phyloP scores from a whole-genome alignment of 2,113 vertebrate genomes.

The Atherinomorus stipes region DNA sequence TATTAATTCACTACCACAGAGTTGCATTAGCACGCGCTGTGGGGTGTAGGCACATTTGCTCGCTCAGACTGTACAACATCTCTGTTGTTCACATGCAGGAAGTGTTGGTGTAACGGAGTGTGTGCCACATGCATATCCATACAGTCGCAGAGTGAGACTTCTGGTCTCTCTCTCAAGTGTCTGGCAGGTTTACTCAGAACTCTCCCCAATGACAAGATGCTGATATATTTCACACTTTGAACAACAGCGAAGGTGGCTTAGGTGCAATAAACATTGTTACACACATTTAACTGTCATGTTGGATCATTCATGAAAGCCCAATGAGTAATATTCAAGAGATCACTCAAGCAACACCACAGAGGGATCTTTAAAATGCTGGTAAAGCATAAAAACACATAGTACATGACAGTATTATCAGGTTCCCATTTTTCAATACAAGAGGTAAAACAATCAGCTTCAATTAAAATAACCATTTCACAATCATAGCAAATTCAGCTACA shows the following conservation, averaged over 20 bases:
- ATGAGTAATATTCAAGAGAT: too few species aligned
- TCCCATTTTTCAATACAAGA: background rate
- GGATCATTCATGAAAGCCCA: too few species aligned
- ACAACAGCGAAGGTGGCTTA: background rate
- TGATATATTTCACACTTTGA: background rate
- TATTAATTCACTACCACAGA: conserved; percentile 72
- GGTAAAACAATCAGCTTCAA: background rate
- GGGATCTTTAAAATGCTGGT: background rate
- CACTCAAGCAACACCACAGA: background rate
- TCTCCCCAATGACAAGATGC: background rate
- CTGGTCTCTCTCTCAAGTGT: background rate
- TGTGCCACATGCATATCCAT: conserved; percentile 24
- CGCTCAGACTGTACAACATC: background rate
- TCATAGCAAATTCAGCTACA: conserved; percentile 37
- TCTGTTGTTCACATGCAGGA: background rate
- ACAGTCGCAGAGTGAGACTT: conserved; percentile 13
- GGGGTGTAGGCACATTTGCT: conserved; percentile 15
- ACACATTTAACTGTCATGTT: background rate
- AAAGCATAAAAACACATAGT: background rate
- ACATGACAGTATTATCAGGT: background rate
- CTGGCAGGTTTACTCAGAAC: conserved; percentile 7
- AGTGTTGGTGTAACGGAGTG: background rate
- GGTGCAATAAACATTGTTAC: background rate
- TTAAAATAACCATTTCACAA: conserved; percentile 32
- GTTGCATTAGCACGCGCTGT: conserved; percentile 63